Conservation (phyloP, 2,797 vertebrate genomes). For the Galaxias olidus region DNA sequence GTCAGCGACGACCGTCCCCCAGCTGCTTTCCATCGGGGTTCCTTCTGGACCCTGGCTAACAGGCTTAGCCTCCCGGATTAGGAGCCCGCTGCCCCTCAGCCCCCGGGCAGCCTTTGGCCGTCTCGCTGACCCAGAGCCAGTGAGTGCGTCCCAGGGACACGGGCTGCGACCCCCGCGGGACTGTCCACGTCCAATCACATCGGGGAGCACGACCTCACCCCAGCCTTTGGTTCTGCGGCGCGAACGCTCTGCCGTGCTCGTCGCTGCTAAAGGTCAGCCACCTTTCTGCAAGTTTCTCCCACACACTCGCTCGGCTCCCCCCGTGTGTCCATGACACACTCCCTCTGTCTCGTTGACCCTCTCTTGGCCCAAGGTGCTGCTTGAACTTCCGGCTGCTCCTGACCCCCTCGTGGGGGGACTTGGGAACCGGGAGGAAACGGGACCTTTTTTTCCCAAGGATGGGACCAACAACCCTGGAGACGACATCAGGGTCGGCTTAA, state of each 20-base stretch:
- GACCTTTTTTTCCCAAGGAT: constrained; percentile 59
- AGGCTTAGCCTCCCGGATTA: constrained; percentile 33
- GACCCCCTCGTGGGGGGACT: constrained; percentile 69
- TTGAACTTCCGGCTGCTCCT: constrained; percentile 75
- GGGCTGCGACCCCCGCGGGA: neutral
- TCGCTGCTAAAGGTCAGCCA: constrained; percentile 69
- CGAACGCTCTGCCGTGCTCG: constrained; percentile 74
- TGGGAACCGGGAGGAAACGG: constrained; percentile 70
- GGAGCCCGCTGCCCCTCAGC: constrained; percentile 39
- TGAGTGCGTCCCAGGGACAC: constrained; percentile 31
- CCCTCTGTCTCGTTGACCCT: constrained; percentile 40
- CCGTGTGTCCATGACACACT: constrained; percentile 54
- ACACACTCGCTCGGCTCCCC: constrained; percentile 61
- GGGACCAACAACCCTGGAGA: constrained; percentile 52
- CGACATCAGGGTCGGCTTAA: constrained; percentile 69
- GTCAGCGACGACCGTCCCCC: too few relatives aligned
- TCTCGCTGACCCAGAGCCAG: constrained; percentile 14
- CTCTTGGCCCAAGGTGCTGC: constrained; percentile 65
- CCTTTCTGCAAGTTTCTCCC: constrained; percentile 69
- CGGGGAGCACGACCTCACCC: constrained; percentile 33
- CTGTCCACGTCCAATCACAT: neutral
- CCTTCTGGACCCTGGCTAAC: constrained; percentile 2
- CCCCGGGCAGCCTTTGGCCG: constrained; percentile 27
- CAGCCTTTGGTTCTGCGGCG: constrained; percentile 62
- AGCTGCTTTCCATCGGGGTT: too few relatives aligned